A percentile compares a stretch with the other conserved stretches of the same genome.
These are phyloP conservation scores for Myotis lucifugus DNA, from an alignment of 2,113 vertebrate species.

Conservation along the genomic window DNA sequence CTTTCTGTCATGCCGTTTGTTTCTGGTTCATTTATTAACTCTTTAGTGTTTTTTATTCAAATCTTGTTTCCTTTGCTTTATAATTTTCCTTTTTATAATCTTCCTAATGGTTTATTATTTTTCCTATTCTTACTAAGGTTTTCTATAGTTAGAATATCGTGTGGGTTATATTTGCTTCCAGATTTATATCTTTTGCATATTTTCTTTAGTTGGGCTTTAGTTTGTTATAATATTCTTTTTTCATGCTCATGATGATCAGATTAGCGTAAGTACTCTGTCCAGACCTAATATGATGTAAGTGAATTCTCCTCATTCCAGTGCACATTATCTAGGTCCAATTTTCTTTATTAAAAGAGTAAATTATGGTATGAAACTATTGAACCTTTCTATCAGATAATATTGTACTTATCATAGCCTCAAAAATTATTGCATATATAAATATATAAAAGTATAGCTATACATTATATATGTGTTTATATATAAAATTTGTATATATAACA, in stretches of 20 bases:
- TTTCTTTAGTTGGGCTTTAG: neutral
- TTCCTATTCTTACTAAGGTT: constrained; percentile 19
- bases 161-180: constrained; percentile 23
- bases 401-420: constrained; percentile 26
- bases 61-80: constrained; percentile 32
- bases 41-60: neutral
- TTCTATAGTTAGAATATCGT: neutral
- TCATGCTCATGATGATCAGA: neutral
- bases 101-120: constrained; percentile 31
- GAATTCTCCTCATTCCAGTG: constrained; percentile 14
- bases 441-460: neutral
- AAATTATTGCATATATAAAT: neutral
- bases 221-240: constrained; percentile 28
- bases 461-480: neutral
- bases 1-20: neutral
- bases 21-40: constrained; percentile 5
- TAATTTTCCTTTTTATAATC: constrained; percentile 5
- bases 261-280: neutral
- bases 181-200: neutral
- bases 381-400: neutral
- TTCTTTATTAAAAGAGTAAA: constrained; percentile 50
- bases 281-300: constrained; percentile 36
- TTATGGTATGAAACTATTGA: neutral
- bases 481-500: neutral
- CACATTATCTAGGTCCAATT: neutral